A percentile compares a stretch with the other conserved stretches of the same genome.
Evolutionary conservation across 2,797 vertebrate genomes (phyloP).

Genomic region (Anguilla obscura): DNA sequence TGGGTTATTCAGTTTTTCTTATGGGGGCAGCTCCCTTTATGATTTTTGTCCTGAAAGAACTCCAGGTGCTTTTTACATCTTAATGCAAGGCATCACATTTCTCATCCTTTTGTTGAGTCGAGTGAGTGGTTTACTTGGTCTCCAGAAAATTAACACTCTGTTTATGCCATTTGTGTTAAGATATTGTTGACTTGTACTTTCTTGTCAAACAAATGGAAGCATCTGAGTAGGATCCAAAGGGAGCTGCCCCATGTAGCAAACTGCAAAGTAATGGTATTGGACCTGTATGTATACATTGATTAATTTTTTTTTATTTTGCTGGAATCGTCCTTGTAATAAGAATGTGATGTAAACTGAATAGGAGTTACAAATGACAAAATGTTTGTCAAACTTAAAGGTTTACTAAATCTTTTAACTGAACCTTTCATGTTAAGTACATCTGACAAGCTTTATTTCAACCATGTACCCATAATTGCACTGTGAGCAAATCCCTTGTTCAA

Average conservation of each 20-base stretch:
- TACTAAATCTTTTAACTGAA: constrained; percentile 41
- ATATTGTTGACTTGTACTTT: background rate
- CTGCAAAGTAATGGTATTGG: background rate
- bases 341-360: background rate
- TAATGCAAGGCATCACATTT: background rate
- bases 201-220: background rate
- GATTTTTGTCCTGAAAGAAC: background rate
- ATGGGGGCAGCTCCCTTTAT: constrained; percentile 19
- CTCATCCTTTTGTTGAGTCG: background rate
- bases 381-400: background rate
- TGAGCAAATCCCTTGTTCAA: background rate
- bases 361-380: constrained; percentile 8
- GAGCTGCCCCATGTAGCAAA: background rate
- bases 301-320: background rate
- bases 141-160: background rate
- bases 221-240: background rate
- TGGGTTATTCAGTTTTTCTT: constrained; percentile 59
- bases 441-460: constrained; percentile 32
- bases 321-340: background rate
- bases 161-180: background rate
- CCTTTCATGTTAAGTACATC: constrained; percentile 43
- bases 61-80: background rate
- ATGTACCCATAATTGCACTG: background rate
- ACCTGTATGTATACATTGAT: background rate
- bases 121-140: background rate